Conservation (phyloP, 2,113 vertebrate species). For the Corythornis madagascariensis region DNA sequence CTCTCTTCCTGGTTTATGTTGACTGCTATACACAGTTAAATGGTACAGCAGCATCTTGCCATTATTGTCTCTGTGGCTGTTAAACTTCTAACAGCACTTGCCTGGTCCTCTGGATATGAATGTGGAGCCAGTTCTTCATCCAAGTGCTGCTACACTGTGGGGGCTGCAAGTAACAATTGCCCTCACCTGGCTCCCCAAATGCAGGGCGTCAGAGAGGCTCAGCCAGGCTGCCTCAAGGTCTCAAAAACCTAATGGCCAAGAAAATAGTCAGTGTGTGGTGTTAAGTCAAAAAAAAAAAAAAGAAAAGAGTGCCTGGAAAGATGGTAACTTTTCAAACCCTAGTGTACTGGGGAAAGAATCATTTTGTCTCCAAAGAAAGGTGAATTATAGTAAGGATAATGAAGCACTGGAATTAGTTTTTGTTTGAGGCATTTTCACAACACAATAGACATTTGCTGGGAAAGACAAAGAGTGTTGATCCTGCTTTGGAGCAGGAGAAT, state of each 20-base stretch:
- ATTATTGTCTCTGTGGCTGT: neutral
- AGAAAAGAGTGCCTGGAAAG: neutral
- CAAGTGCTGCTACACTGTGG: neutral
- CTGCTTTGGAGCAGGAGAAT: neutral
- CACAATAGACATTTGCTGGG: fast-evolving
- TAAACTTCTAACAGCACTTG: neutral
- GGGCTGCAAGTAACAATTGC: neutral
- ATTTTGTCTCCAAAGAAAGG: neutral
- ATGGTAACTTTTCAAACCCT: neutral
- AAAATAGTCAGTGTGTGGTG: neutral
- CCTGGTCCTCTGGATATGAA: neutral
- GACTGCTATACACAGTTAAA: neutral
- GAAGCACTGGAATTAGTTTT: neutral
- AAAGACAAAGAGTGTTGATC: neutral
- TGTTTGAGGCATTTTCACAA: neutral
- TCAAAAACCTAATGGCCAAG: neutral
- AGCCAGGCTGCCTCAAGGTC: neutral
- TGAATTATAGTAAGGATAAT: neutral
- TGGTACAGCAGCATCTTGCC: neutral
- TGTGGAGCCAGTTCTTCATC: neutral
- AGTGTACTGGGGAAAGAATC: neutral
- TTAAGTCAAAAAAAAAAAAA: neutral
- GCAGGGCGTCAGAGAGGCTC: neutral
- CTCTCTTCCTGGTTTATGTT: neutral
- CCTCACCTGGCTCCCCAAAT: neutral